Evolutionary conservation across 2,113 vertebrate species (phyloP).

Genomic region (Chloebia gouldiae): DNA sequence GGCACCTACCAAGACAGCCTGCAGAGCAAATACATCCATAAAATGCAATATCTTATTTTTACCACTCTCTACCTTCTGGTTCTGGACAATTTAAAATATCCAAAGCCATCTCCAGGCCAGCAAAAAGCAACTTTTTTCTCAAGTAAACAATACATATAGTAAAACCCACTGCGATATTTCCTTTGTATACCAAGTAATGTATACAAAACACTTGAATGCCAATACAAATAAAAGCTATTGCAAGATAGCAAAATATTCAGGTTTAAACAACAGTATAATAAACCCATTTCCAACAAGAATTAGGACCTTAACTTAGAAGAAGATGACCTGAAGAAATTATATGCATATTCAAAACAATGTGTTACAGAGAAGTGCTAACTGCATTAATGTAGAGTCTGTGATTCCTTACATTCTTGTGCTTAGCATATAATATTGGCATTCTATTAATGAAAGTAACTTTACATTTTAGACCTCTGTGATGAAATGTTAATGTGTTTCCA

Average conservation of each 20-base stretch:
- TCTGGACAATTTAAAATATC: neutral
- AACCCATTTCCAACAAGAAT: neutral
- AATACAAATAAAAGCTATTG: neutral
- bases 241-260: neutral
- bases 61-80: neutral
- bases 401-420: neutral
- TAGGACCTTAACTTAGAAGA: neutral
- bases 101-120: neutral
- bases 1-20: neutral
- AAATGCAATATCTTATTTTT: neutral
- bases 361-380: neutral
- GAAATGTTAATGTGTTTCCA: neutral
- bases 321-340: neutral
- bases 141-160: neutral
- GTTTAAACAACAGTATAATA: neutral
- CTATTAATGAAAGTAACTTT: neutral
- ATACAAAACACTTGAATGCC: neutral
- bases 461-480: neutral
- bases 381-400: neutral
- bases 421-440: neutral
- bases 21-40: neutral
- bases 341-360: neutral
- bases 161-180: neutral
- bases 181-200: neutral
- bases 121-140: neutral